Conservation (phyloP, 30 jellyfish, hydroid and myxozoan genomes). For the Rhopilema esculentum region DNA sequence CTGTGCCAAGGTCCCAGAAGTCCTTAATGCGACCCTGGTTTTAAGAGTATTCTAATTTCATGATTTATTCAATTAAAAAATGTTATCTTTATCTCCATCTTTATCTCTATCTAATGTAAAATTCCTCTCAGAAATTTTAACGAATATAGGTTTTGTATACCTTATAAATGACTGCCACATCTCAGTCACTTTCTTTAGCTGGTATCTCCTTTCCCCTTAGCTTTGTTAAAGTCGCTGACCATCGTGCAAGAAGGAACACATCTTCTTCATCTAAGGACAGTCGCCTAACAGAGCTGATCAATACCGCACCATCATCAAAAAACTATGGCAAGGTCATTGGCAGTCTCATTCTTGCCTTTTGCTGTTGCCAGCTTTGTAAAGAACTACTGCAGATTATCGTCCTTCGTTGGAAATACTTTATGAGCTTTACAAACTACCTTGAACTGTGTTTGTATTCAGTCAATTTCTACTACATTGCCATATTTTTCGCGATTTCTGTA, state of each 20-base stretch:
- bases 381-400: slow-evolving; percentile 53
- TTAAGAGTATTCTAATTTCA: too few species aligned
- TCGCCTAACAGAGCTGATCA: not conserved
- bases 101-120: too few species aligned
- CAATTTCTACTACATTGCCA: not conserved
- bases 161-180: too few species aligned
- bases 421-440: slow-evolving; percentile 30
- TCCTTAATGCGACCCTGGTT: too few species aligned
- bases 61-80: too few species aligned
- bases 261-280: not conserved
- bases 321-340: slow-evolving; percentile 27
- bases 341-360: slow-evolving; percentile 23
- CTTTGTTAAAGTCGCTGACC: slow-evolving; percentile 3
- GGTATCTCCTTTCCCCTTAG: too few species aligned
- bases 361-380: slow-evolving; percentile 22
- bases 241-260: slow-evolving; percentile 3
- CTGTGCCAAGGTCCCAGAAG: too few species aligned
- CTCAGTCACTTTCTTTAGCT: too few species aligned
- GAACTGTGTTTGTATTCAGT: slow-evolving; percentile 21
- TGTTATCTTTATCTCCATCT: too few species aligned
- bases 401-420: slow-evolving; percentile 46
- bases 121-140: too few species aligned
- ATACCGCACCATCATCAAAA: slow-evolving; percentile 18
- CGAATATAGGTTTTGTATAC: too few species aligned
- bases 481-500: not conserved